These are phyloP conservation scores for Zaprionus capensis DNA, from an alignment of 1,140 invertebrate genomes.

Conservation along the genomic window DNA sequence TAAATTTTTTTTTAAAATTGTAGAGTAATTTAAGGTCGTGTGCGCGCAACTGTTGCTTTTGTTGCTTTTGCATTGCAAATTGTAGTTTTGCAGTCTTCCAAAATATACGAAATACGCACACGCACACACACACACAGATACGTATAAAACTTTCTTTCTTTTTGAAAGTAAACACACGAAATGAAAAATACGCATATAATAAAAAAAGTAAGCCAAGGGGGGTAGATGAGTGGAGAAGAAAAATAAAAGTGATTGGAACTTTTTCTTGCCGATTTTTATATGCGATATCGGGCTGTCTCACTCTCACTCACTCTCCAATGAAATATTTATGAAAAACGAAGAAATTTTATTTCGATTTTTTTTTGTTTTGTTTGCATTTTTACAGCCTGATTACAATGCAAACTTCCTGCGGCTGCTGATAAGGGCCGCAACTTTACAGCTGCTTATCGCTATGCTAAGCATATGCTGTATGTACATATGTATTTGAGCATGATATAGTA, in stretches of 20 bases:
- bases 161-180: constrained; percentile 69
- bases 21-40: too few species aligned
- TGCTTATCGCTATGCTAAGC: constrained; percentile 33
- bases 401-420: constrained; percentile 48
- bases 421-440: constrained; percentile 34
- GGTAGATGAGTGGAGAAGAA: constrained; percentile 11
- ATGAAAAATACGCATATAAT: constrained; percentile 22
- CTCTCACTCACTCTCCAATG: constrained; percentile 42
- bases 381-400: constrained; percentile 37
- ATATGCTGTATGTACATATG: constrained; percentile 13
- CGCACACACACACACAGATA: constrained; percentile 17
- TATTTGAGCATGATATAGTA: constrained; percentile 14
- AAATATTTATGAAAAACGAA: constrained; percentile 57
- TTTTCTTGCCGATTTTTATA: constrained; percentile 63
- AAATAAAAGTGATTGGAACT: constrained; percentile 79
- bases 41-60: constrained; percentile 1
- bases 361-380: neutral
- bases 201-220: constrained; percentile 42
- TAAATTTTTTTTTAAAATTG: too few species aligned
- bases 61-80: constrained; percentile 72
- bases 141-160: constrained; percentile 68
- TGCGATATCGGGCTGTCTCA: constrained; percentile 49
- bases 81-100: constrained; percentile 48
- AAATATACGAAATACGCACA: constrained; percentile 33
- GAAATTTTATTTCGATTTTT: constrained; percentile 4